Conservation (phyloP, 2,888 invertebrate genomes). For the Ctena decussata region DNA sequence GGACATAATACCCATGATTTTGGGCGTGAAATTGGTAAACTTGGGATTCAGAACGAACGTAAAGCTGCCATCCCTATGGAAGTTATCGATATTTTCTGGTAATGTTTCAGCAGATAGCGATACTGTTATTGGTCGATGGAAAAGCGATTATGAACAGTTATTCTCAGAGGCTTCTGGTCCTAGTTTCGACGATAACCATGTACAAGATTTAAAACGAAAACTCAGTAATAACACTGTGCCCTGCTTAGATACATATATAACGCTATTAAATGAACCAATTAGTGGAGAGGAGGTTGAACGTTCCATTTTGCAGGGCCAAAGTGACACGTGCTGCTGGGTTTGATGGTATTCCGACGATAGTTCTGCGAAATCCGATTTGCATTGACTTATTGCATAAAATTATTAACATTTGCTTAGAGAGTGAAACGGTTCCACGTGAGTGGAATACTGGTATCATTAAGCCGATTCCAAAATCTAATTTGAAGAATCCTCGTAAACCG, state of each 20-base stretch:
- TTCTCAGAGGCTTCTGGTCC: neutral
- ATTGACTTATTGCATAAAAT: neutral
- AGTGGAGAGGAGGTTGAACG: neutral
- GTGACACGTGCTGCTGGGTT: constrained; percentile 24
- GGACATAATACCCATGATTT: neutral
- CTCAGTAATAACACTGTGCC: neutral
- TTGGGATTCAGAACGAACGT: constrained; percentile 20
- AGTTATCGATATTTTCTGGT: neutral
- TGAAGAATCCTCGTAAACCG: too few relatives aligned
- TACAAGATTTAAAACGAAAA: neutral
- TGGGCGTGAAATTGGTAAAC: constrained; percentile 27
- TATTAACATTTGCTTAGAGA: neutral
- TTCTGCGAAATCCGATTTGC: neutral
- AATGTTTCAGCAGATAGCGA: neutral
- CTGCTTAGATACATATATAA: neutral
- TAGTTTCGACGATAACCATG: neutral
- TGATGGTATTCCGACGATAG: constrained; percentile 21
- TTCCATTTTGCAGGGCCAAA: constrained; percentile 1
- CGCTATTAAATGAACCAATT: constrained; percentile 2
- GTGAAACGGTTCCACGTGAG: neutral
- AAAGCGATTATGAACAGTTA: neutral
- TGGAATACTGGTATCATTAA: neutral
- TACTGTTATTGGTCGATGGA: neutral
- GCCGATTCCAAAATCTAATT: constrained; percentile 1
- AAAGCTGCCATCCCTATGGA: constrained; percentile 23